These are phyloP conservation scores for Gymnoscopelus braueri DNA, from an alignment of 2,797 vertebrate species.

Conservation along the genomic window DNA sequence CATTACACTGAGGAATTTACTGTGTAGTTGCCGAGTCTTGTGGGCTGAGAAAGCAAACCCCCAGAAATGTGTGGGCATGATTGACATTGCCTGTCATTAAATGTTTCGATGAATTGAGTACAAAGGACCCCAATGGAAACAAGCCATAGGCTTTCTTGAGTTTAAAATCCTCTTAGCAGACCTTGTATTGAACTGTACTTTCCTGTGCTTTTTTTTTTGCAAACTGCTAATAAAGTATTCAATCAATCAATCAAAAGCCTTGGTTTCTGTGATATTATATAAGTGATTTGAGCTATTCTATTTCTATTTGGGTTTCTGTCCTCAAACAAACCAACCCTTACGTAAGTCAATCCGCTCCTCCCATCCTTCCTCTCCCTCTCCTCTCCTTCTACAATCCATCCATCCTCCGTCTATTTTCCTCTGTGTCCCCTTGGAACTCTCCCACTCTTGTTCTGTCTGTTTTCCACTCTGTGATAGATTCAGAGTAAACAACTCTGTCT, in stretches of 20 bases:
- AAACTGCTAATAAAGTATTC: no score
- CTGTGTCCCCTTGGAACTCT: background rate
- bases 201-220: no score
- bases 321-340: constrained; percentile 6
- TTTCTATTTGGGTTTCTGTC: constrained; percentile 18
- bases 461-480: constrained; percentile 49
- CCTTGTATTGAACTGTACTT: no score
- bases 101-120: no score
- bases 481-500: constrained; percentile 27
- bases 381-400: constrained; percentile 4
- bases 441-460: constrained; percentile 17
- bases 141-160: no score
- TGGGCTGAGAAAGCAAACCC: constrained; percentile 16
- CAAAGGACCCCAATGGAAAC: no score
- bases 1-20: no score
- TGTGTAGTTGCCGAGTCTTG: constrained; percentile 34
- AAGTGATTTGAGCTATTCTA: background rate
- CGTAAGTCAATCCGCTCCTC: background rate
- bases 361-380: background rate
- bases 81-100: constrained; percentile 6
- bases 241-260: background rate
- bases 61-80: constrained; percentile 31
- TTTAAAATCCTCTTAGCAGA: no score
- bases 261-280: constrained; percentile 26
- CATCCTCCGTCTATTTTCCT: constrained; percentile 8